phyloP scores from a whole-genome alignment of 2,888 invertebrate species.

The Lumbricus terrestris region DNA sequence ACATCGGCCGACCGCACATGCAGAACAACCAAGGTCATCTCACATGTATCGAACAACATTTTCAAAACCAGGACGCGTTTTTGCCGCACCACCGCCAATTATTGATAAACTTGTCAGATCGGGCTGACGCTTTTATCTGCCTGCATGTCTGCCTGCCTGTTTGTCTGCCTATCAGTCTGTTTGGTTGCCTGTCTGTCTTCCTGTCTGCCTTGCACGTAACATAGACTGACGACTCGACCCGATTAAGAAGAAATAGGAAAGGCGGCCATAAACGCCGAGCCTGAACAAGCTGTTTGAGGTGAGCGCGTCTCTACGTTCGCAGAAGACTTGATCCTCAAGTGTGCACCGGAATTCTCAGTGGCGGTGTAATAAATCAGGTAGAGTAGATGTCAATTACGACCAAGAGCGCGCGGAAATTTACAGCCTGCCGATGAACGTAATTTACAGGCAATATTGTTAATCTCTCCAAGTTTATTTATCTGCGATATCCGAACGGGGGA shows the following conservation, averaged over 20 bases:
- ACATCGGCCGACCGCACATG: background rate
- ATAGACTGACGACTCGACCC: background rate
- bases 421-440: constrained; percentile 9
- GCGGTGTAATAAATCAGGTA: background rate
- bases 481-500: background rate
- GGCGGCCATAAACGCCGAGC: background rate
- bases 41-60: background rate
- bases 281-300: constrained; percentile 8
- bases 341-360: background rate
- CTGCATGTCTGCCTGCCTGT: background rate
- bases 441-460: constrained; percentile 11
- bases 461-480: background rate
- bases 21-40: background rate
- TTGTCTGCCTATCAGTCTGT: background rate
- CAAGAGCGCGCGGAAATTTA: constrained; percentile 5
- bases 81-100: background rate
- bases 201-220: background rate
- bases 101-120: constrained; percentile 14
- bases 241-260: background rate
- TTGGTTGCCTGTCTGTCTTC: too few relatives aligned
- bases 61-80: background rate
- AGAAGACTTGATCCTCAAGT: constrained; percentile 5
- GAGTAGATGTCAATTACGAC: background rate
- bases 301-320: background rate
- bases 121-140: background rate